Conservation (phyloP, 2,888 invertebrate genomes). For the Oligia fasciuncula region DNA sequence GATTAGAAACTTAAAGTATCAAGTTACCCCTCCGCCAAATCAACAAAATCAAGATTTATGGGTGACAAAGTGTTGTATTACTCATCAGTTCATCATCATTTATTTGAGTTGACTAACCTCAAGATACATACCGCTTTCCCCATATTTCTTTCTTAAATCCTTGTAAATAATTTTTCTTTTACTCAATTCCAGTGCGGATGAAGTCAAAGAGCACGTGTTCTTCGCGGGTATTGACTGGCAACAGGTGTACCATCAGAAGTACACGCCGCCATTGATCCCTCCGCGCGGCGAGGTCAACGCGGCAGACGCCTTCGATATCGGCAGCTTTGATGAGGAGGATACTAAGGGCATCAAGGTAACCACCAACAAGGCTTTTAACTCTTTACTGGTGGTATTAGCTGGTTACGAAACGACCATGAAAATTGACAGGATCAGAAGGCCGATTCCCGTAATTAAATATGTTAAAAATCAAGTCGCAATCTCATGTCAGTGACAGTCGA, state of each 20-base stretch:
- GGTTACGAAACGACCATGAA: neutral
- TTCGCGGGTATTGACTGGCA: constrained; percentile 99
- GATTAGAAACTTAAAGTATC: neutral
- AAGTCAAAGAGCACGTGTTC: constrained; percentile 99
- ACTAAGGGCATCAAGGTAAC: constrained; percentile 98
- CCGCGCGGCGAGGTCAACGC: constrained; percentile 99
- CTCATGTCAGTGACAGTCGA: too few species aligned
- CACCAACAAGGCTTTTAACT: neutral
- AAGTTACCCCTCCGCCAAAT: neutral
- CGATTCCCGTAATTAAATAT: neutral
- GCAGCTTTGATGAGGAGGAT: constrained; percentile 99
- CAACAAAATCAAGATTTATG: neutral
- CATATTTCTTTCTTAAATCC: neutral
- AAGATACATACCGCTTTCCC: neutral
- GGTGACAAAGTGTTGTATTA: neutral
- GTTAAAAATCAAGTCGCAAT: too few species aligned
- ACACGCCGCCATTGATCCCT: constrained; percentile 99
- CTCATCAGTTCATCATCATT: too few species aligned
- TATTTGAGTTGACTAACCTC: too few species aligned
- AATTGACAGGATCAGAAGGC: neutral
- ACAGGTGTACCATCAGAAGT: constrained; percentile 99
- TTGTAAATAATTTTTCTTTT: neutral
- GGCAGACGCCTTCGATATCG: constrained; percentile 99
- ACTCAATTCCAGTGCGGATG: constrained; percentile 93
- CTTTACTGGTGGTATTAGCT: neutral